phyloP scores from a whole-genome alignment of 2,113 vertebrate species.

The Prietella phreatophila region DNA sequence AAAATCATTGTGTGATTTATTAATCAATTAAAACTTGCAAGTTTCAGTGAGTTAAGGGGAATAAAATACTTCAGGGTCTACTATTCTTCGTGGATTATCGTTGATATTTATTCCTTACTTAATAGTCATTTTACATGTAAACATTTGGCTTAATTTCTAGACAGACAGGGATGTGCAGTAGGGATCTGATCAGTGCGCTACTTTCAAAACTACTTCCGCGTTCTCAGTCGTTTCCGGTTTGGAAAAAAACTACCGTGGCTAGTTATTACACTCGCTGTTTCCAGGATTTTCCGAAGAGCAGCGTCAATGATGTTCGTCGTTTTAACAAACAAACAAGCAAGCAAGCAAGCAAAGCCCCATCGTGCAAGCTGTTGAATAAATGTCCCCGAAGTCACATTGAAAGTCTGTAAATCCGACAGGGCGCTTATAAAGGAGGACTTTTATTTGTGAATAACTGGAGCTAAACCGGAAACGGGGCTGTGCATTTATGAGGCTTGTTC shows the following conservation, averaged over 20 bases:
- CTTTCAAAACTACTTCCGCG: too few relatives aligned
- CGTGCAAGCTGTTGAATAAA: not conserved
- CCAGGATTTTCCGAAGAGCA: too few relatives aligned
- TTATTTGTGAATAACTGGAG: conserved; percentile 8
- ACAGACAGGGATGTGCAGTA: not conserved
- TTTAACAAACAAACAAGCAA: too few relatives aligned
- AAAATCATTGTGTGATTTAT: not conserved
- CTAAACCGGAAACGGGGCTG: conserved; percentile 15
- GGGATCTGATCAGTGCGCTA: not conserved
- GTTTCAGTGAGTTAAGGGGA: not conserved
- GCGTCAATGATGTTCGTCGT: too few relatives aligned
- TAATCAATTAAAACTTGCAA: not conserved
- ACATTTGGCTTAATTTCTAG: too few relatives aligned
- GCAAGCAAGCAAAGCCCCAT: too few relatives aligned
- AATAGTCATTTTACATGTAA: not conserved
- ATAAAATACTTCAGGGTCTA: not conserved
- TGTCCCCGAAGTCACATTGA: not conserved
- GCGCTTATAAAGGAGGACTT: not conserved
- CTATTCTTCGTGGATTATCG: not conserved
- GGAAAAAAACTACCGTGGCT: too few relatives aligned
- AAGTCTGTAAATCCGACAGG: not conserved
- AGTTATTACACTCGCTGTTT: too few relatives aligned
- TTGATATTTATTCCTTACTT: not conserved
- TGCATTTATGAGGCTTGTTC: conserved; percentile 17
- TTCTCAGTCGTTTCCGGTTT: too few relatives aligned